A percentile compares a stretch with the other conserved stretches of the same genome.
Evolutionary conservation across 1,140 invertebrate genomes (phyloP).

Genomic region (Spodoptera frugiperda): DNA sequence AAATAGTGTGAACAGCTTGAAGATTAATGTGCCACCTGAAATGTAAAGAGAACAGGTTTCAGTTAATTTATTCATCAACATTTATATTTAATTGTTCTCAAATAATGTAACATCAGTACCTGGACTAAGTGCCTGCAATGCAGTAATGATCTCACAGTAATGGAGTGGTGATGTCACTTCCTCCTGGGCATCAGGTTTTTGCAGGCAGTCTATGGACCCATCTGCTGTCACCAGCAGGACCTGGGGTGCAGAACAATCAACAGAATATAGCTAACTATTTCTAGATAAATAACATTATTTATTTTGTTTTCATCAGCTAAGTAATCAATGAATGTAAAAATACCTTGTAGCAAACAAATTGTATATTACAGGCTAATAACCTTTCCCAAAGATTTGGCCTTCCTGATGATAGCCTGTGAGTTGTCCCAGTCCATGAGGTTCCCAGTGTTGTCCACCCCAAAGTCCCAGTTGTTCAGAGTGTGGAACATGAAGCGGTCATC

Average conservation of each 20-base stretch:
- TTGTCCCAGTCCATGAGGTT: constrained; percentile 91
- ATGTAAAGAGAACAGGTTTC: constrained; percentile 7
- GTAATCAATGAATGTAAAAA: too few relatives aligned
- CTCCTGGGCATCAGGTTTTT: constrained; percentile 95
- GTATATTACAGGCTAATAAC: constrained; percentile 54
- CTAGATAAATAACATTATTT: neutral
- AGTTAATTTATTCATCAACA: too few relatives aligned
- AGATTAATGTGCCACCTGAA: constrained; percentile 91
- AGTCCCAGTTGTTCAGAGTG: constrained; percentile 93
- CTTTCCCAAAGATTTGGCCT: constrained; percentile 72
- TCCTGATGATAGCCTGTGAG: constrained; percentile 87
- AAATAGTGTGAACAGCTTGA: constrained; percentile 98
- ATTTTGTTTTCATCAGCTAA: neutral
- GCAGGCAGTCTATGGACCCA: constrained; percentile 96
- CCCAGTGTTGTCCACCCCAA: constrained; percentile 94
- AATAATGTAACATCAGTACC: constrained; percentile 66
- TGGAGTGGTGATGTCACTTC: constrained; percentile 91
- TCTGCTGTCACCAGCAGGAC: constrained; percentile 94
- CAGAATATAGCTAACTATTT: neutral
- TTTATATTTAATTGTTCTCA: too few relatives aligned
- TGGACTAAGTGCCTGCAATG: constrained; percentile 89
- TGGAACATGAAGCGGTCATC: constrained; percentile 95
- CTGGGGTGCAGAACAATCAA: constrained; percentile 53
- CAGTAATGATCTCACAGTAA: constrained; percentile 93
- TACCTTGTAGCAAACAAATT: neutral